Conservation (phyloP, 1,140 invertebrate genomes). For the Amphibalanus amphitrite region DNA sequence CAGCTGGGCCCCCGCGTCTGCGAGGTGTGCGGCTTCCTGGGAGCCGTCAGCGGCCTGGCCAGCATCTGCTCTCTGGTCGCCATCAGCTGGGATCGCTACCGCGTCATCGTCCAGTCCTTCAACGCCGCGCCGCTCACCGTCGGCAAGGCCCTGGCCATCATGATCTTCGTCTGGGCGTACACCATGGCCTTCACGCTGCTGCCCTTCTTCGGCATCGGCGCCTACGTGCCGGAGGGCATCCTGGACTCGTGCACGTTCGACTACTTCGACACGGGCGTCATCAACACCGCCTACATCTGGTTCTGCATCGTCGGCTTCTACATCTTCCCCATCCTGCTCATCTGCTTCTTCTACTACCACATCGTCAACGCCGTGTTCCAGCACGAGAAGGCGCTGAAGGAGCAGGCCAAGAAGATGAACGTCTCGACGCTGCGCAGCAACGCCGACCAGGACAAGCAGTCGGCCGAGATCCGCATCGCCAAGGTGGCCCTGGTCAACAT, state of each 20-base stretch:
- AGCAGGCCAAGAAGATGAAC: slow-evolving; percentile 29
- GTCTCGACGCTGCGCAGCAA: slow-evolving; percentile 24
- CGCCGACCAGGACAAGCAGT: slow-evolving; percentile 16
- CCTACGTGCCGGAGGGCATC: slow-evolving; percentile 21
- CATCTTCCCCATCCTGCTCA: slow-evolving; percentile 19
- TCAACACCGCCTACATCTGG: slow-evolving; percentile 17
- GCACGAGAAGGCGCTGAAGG: slow-evolving; percentile 30
- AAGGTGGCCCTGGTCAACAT: slow-evolving; percentile 28
- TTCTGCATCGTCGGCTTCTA: slow-evolving; percentile 19
- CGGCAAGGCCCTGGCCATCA: slow-evolving; percentile 17
- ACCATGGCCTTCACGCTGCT: slow-evolving; percentile 19
- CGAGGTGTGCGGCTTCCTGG: slow-evolving; percentile 57
- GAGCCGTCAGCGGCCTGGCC: slow-evolving; percentile 26
- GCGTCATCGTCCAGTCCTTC: slow-evolving; percentile 23
- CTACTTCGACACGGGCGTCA: slow-evolving; percentile 18
- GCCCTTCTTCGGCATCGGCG: slow-evolving; percentile 23
- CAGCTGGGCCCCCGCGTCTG: slow-evolving; percentile 50
- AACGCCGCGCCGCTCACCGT: slow-evolving; percentile 20
- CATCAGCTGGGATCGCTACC: slow-evolving; percentile 24
- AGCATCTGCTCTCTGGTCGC: slow-evolving; percentile 22
- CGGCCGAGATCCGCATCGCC: slow-evolving; percentile 22
- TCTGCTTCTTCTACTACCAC: slow-evolving; percentile 28
- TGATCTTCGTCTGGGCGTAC: slow-evolving; percentile 21
- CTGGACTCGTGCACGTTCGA: slow-evolving; percentile 22
- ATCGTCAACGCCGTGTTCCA: slow-evolving; percentile 29